These are phyloP conservation scores for Pammene fasciana DNA, from an alignment of 2,888 invertebrate species.

Conservation along the genomic window DNA sequence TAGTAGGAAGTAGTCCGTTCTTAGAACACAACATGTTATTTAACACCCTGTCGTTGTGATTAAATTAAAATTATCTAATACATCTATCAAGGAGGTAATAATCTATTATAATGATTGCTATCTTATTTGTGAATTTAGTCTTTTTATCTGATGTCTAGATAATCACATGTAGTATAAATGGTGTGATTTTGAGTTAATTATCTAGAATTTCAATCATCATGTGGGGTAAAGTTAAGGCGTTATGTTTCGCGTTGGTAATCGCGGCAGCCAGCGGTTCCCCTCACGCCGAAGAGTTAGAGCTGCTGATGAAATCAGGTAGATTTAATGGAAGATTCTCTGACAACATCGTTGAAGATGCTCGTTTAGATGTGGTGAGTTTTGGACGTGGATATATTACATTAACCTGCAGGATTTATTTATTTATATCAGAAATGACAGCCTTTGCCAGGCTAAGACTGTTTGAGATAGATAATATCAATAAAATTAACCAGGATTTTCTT, in stretches of 20 bases:
- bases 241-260: slow-evolving; percentile 48
- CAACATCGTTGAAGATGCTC: slow-evolving; percentile 68
- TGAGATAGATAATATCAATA: too few species aligned
- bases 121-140: background rate
- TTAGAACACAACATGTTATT: background rate
- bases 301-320: slow-evolving; percentile 49
- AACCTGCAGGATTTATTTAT: background rate
- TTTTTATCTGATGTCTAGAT: slow-evolving; percentile 13
- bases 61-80: background rate
- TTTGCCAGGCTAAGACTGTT: too few species aligned
- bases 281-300: slow-evolving; percentile 54
- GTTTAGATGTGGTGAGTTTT: slow-evolving; percentile 66
- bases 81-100: background rate
- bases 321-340: slow-evolving; percentile 55
- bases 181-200: slow-evolving; percentile 14
- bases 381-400: background rate
- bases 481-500: too few species aligned
- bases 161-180: slow-evolving; percentile 8
- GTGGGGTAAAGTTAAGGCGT: slow-evolving; percentile 45
- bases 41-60: background rate
- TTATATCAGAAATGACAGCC: too few species aligned
- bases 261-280: slow-evolving; percentile 50
- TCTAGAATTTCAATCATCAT: slow-evolving; percentile 27
- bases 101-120: slow-evolving; percentile 10
- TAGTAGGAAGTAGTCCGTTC: too few species aligned